A percentile compares a stretch with the other conserved stretches of the same genome.
Conservation (phyloP, 2,888 invertebrate genomes). For the Cheilosia vulpina region DNA sequence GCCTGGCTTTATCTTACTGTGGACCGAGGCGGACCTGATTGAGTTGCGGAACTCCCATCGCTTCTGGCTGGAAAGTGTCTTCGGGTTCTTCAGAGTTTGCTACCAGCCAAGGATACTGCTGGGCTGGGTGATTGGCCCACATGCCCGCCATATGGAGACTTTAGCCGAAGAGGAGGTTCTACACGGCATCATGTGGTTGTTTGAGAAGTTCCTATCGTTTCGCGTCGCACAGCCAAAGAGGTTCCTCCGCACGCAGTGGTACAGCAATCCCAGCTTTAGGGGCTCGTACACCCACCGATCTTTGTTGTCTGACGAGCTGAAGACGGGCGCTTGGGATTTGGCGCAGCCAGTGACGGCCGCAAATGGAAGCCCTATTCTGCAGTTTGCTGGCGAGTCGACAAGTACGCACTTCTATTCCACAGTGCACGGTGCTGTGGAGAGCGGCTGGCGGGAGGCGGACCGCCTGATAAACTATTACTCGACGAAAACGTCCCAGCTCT, state of each 20-base stretch:
- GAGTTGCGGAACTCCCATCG: slow-evolving; percentile 77
- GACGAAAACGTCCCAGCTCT: slow-evolving; percentile 77
- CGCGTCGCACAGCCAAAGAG: slow-evolving; percentile 77
- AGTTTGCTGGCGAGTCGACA: slow-evolving; percentile 89
- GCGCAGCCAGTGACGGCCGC: slow-evolving; percentile 84
- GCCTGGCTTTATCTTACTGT: slow-evolving; percentile 85
- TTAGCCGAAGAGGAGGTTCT: slow-evolving; percentile 84
- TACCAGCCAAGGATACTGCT: slow-evolving; percentile 87
- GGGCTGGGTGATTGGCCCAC: slow-evolving; percentile 88
- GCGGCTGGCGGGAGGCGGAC: slow-evolving; percentile 90
- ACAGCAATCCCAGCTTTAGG: slow-evolving; percentile 85
- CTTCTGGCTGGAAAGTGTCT: slow-evolving; percentile 87
- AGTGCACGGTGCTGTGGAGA: slow-evolving; percentile 90
- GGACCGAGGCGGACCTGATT: slow-evolving; percentile 84
- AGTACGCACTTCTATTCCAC: slow-evolving; percentile 87
- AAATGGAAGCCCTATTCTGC: slow-evolving; percentile 84
- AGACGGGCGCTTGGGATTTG: slow-evolving; percentile 85
- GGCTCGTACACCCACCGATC: slow-evolving; percentile 88
- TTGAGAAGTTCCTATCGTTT: slow-evolving; percentile 79
- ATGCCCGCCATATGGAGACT: slow-evolving; percentile 86
- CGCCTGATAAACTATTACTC: slow-evolving; percentile 84
- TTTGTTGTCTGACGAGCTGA: slow-evolving; percentile 85
- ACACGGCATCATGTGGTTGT: slow-evolving; percentile 78
- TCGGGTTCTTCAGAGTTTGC: slow-evolving; percentile 87
- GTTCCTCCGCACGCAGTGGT: slow-evolving; percentile 86